A percentile compares a stretch with the other conserved stretches of the same genome.
phyloP scores from a whole-genome alignment of 2,888 invertebrate genomes.

The Lepidocyrtinus sp. region DNA sequence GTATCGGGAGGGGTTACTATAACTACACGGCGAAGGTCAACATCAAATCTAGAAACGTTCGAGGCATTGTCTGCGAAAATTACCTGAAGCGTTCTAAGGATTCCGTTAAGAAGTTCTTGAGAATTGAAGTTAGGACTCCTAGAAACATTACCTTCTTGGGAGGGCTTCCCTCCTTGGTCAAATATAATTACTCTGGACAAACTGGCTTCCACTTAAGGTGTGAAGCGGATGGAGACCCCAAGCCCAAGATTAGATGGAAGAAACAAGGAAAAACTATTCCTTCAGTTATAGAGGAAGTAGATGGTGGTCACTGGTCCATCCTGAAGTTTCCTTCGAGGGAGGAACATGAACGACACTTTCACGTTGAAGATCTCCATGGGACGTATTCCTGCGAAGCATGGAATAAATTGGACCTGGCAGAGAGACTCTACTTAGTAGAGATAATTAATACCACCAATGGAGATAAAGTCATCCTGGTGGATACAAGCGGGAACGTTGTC shows the following conservation, averaged over 20 bases:
- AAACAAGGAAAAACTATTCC: conserved; percentile 12
- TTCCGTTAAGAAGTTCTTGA: conserved; percentile 1
- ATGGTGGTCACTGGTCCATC: not conserved
- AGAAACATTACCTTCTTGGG: conserved; percentile 33
- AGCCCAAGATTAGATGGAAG: conserved; percentile 24
- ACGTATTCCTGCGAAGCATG: conserved; percentile 38
- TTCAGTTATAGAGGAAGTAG: not conserved
- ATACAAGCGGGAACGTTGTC: not conserved
- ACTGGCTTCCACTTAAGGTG: conserved; percentile 18
- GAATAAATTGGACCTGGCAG: conserved; percentile 21
- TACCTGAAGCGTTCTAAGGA: not conserved
- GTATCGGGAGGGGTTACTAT: not conserved
- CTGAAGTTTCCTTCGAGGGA: conserved; percentile 15
- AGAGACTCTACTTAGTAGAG: conserved; percentile 8
- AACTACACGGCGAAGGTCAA: conserved; percentile 30
- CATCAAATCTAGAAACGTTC: not conserved
- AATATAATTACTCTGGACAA: conserved; percentile 15
- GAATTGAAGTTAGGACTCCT: conserved; percentile 7
- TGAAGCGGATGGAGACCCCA: conserved; percentile 34
- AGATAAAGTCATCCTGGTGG: no score
- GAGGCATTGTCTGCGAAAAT: conserved; percentile 12
- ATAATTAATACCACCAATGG: not conserved
- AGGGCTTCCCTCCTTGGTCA: not conserved
- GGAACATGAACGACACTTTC: not conserved
- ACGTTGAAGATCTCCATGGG: not conserved